Evolutionary conservation across 1,140 invertebrate species (phyloP), one percentile per base, ranked within the genome.

Genomic region (Neomicropteryx cornuta): DNA sequence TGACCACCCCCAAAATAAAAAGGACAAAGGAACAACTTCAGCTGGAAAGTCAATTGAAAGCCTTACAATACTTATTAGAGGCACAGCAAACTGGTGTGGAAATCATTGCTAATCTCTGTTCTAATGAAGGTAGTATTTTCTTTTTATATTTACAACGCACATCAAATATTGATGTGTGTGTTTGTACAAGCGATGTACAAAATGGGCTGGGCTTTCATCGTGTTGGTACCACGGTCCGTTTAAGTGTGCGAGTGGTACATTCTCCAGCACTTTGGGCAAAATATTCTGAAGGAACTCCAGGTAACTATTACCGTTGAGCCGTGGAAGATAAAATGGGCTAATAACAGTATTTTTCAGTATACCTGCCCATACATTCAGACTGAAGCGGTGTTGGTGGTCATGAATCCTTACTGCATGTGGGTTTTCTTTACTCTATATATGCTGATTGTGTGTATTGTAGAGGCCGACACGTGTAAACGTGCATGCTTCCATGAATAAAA

Each of bases 61-160:
- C 70, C 34, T 45, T 68, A 1, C 62, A 57, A 46, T 55, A 67
- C 38, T 49, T 80, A 27, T 47, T 82, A 5, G 66, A 71, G 39
- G 73, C 76, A 2, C 79, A 83, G 51, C 72, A 76, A 46, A 66
- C 73, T 48, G 72, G 77, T 4, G 53, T 82, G 36, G 80, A 83
- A 60, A 77, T 81, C 34, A 56, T 83, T 33, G 71, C 80, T 11
- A 84, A 85, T 58, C 56, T 84, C 19, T 81, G 77, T 45, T 76
- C 79, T 19, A 56, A 58, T 51, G 75, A 80, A 47, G 76, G 76
- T 71, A 55, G 53, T 17, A 35, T n/a, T n/a, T n/a, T n/a, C n/a
- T n/a, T n/a, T n/a, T n/a, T n/a, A n/a, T n/a, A n/a, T n/a, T n/a
- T n/a, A n/a, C n/a, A n/a, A n/a, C n/a, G n/a, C n/a, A n/a, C n/a